Conservation (phyloP, 2,888 invertebrate species). For the Sussaba pulchella region DNA sequence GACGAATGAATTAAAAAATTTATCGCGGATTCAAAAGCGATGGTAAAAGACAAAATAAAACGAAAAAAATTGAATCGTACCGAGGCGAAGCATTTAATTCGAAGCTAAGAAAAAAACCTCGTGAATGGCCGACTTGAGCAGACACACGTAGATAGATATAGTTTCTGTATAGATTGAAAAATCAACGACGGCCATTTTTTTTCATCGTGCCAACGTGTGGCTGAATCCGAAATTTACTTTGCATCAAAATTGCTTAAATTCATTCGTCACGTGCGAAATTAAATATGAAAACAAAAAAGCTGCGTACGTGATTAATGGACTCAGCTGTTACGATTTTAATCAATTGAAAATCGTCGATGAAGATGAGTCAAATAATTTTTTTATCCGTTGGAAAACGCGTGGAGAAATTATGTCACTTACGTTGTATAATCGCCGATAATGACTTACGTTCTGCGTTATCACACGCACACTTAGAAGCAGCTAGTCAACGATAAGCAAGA, state of each 20-base stretch:
- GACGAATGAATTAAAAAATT: slow-evolving; percentile 7
- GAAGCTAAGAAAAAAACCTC: not conserved
- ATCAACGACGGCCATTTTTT: slow-evolving; percentile 20
- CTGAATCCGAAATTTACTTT: not conserved
- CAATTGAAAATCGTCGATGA: not conserved
- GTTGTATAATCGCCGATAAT: slow-evolving; percentile 54
- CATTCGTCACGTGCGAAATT: not conserved
- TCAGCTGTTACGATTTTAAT: not conserved
- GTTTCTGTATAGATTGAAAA: slow-evolving; percentile 21
- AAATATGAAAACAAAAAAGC: too few species aligned
- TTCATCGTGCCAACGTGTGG: not conserved
- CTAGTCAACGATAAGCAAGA: slow-evolving; percentile 73
- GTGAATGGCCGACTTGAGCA: slow-evolving; percentile 9
- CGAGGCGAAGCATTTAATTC: not conserved
- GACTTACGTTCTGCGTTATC: slow-evolving; percentile 50
- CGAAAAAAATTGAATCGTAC: not conserved
- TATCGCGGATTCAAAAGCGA: not conserved
- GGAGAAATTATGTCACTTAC: slow-evolving; percentile 11
- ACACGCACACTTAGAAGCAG: slow-evolving; percentile 68
- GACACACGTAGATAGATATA: slow-evolving; percentile 1
- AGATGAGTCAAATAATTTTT: not conserved
- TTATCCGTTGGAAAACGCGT: not conserved
- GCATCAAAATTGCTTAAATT: not conserved
- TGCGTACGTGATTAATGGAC: not conserved
- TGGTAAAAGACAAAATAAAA: too few species aligned